Evolutionary conservation across 2,797 vertebrate species (phyloP).

Genomic region (Eupleurogrammus muticus): DNA sequence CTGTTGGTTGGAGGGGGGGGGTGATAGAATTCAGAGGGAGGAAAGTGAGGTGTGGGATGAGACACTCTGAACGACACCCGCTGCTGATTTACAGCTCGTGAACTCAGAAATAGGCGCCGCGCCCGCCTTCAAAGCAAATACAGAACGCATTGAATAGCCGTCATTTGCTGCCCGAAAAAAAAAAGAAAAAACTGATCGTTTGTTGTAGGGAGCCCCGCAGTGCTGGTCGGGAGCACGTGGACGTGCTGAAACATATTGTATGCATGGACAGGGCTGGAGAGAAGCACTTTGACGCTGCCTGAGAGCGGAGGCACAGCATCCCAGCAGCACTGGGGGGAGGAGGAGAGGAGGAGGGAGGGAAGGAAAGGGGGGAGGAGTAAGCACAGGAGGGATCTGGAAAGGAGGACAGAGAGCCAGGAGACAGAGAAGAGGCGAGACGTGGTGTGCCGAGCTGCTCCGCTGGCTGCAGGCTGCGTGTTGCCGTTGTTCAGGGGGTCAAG

Average conservation of each 20-base stretch:
- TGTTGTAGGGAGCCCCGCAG: conserved; percentile 32
- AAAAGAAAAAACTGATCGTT: conserved; percentile 35
- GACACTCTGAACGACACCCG: conserved; percentile 45
- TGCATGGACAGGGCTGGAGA: conserved; percentile 77
- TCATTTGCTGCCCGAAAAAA: conserved; percentile 22
- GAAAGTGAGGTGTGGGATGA: conserved; percentile 39
- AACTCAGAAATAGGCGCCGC: conserved; percentile 47
- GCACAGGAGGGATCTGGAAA: conserved; percentile 70
- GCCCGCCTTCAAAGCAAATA: conserved; percentile 20
- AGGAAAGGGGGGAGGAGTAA: conserved; percentile 62
- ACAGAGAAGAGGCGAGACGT: conserved; percentile 71
- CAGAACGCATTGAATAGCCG: conserved; percentile 1
- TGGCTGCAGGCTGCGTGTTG: conserved; percentile 49
- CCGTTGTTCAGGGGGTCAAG: conserved; percentile 59
- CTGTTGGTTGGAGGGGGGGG: conserved; percentile 52
- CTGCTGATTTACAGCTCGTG: conserved; percentile 64
- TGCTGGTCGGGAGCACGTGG: conserved; percentile 46
- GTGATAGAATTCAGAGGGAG: conserved; percentile 38
- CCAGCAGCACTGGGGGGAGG: conserved; percentile 60
- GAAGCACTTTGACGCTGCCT: conserved; percentile 64
- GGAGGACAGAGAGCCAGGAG: conserved; percentile 74
- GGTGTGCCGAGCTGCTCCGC: conserved; percentile 68
- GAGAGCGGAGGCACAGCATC: conserved; percentile 71
- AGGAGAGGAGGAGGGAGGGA: conserved; percentile 20
- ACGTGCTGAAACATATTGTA: conserved; percentile 70